phyloP scores from a whole-genome alignment of 30 jellyfish, hydroid and myxozoan species.

The Hydra vulgaris region DNA sequence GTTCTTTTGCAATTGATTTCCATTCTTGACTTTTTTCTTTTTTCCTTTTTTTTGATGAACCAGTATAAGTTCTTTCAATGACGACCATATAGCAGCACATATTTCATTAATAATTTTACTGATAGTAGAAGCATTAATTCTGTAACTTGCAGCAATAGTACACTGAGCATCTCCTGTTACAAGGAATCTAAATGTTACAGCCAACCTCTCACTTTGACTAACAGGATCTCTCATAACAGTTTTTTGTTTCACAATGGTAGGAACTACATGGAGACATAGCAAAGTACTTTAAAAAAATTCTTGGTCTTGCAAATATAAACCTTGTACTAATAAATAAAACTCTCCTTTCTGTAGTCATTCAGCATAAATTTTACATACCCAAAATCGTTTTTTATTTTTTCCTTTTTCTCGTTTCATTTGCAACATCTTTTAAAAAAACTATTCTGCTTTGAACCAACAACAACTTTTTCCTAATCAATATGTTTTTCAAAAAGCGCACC shows the following conservation, averaged over 20 bases:
- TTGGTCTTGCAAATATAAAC: neutral
- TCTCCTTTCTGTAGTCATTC: conserved; percentile 19
- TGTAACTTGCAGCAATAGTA: conserved; percentile 51
- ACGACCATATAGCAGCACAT: conserved; percentile 26
- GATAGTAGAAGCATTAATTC: conserved; percentile 46
- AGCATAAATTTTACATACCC: conserved; percentile 3
- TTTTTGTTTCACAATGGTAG: neutral
- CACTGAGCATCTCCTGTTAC: conserved; percentile 57
- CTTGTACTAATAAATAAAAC: conserved; percentile 9
- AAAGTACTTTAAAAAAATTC: conserved; percentile 6
- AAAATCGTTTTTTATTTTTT: conserved; percentile 1
- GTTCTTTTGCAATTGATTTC: neutral
- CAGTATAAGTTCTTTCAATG: neutral
- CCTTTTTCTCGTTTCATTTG: neutral
- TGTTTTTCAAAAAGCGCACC: neutral
- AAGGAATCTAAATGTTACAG: conserved; percentile 41
- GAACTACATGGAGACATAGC: conserved; percentile 5
- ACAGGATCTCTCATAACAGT: neutral
- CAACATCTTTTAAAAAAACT: neutral
- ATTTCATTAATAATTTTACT: conserved; percentile 37
- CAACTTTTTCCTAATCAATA: neutral
- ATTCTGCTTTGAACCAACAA: neutral
- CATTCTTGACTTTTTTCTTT: too few species aligned
- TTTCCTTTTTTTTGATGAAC: neutral
- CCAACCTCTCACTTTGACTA: conserved; percentile 37